Conservation (phyloP, 35 echinoderm and acorn worm genomes). For the Lytechinus pictus region DNA sequence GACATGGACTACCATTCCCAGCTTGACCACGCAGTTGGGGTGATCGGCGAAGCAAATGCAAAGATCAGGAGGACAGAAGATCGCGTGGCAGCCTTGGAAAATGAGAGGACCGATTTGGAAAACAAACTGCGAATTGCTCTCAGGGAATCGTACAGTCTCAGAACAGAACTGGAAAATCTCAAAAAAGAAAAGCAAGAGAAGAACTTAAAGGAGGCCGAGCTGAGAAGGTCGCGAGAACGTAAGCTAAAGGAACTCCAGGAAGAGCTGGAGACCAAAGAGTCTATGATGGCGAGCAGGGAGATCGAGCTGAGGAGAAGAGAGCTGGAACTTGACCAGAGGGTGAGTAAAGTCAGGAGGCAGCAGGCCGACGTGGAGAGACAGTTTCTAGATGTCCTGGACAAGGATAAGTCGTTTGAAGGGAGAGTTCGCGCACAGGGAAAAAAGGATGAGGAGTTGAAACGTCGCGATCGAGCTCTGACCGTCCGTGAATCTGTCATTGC, state of each 20-base stretch:
- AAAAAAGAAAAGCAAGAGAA: conserved; percentile 15
- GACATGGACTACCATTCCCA: conserved; percentile 18
- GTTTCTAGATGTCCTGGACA: background rate
- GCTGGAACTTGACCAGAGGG: conserved; percentile 30
- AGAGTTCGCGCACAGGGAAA: background rate
- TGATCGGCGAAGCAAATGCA: conserved; percentile 58
- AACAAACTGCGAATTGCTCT: background rate
- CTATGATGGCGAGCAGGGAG: conserved; percentile 43
- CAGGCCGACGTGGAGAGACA: conserved; percentile 38
- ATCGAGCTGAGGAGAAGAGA: conserved; percentile 28
- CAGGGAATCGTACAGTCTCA: background rate
- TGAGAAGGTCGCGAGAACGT: background rate
- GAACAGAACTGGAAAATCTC: conserved; percentile 38
- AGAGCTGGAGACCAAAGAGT: conserved; percentile 52
- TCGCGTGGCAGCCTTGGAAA: conserved; percentile 17
- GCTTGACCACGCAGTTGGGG: conserved; percentile 49
- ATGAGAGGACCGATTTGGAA: conserved; percentile 42
- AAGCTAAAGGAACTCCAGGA: conserved; percentile 27
- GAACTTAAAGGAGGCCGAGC: background rate
- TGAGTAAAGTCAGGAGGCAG: conserved; percentile 7
- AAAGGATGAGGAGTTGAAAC: conserved; percentile 46
- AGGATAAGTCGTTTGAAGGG: conserved; percentile 1
- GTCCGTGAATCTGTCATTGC: conserved; percentile 41
- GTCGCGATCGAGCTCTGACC: conserved; percentile 23
- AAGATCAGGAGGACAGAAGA: conserved; percentile 53